Percentiles rank a stretch among this genome's conserved stretches.
Conservation (phyloP, 2,797 vertebrate species). For the Ispidina picta region DNA sequence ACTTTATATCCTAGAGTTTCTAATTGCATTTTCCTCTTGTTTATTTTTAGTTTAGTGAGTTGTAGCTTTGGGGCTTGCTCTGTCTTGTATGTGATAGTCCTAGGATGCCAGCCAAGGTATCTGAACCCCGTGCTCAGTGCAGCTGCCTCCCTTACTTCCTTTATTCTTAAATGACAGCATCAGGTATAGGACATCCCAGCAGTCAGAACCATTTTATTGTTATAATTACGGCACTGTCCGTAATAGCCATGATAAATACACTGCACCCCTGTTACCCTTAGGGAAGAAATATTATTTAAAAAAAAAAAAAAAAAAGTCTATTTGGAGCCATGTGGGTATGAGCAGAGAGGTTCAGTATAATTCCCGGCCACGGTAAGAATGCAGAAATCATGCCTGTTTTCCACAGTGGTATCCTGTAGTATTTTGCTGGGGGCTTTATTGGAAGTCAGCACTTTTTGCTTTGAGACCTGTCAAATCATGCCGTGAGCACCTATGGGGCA, state of each 20-base stretch:
- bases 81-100: constrained; percentile 62
- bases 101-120: constrained; percentile 60
- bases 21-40: constrained; percentile 70
- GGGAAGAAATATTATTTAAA: constrained; percentile 37
- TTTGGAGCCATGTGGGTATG: constrained; percentile 45
- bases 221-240: constrained; percentile 58
- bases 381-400: background rate
- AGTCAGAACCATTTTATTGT: constrained; percentile 60
- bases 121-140: background rate
- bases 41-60: constrained; percentile 77
- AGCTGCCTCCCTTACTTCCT: constrained; percentile 49
- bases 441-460: background rate
- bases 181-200: constrained; percentile 64
- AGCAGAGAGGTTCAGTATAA: constrained; percentile 24
- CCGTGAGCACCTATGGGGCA: background rate
- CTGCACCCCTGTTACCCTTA: constrained; percentile 54
- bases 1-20: constrained; percentile 74
- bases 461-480: background rate
- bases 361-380: background rate
- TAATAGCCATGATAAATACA: constrained; percentile 55
- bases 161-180: constrained; percentile 57
- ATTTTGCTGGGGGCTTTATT: background rate
- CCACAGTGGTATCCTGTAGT: background rate
- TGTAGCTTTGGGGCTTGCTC: constrained; percentile 69
- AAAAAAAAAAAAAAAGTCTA: background rate